Evolutionary conservation across 2,888 invertebrate species (phyloP), one percentile per base, ranked within the genome.

Genomic region (Lasioglossum morio): DNA sequence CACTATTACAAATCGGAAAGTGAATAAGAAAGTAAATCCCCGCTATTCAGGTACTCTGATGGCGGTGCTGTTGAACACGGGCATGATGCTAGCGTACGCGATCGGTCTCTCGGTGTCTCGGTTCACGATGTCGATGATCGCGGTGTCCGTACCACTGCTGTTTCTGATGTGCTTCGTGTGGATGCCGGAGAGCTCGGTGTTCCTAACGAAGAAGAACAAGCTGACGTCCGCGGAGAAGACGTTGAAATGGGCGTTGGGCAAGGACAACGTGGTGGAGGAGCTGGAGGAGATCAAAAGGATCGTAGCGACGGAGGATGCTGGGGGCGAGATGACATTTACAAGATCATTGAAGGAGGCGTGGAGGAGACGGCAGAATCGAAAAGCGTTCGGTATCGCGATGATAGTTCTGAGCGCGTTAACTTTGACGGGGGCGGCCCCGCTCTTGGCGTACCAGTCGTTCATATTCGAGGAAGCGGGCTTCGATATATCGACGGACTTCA

Each of bases 111-210:
- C 85, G 84, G 86, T 90, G 0, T 84, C 88, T 8, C 92, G 94
- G 46, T 92, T 90, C 76, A 88, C 88, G 0, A 92, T 94, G 92
- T 93, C 94, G 0, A 90, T 95, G 89, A 92, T 94, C 34, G 88
- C 92, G 0, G 82, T 94, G 4, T 81, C 77, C 2, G 76, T 94
- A 0, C 95, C 95, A 0, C 16, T 93, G 1, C 40, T 92, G 7
- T 95, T 95, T 77, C 77, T 93, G 19, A 0, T 94, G 8, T 87
- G 91, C 19, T 95, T 95, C 69, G 69, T 93, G 40, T 95, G 95
- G 95, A 86, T 95, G 16, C 95, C 95, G 4, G 95, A 95, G 82
- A 95, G 93, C 57, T 94, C 95, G 0, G 93, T 94, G 3, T 95
- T 93, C 81, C 92, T 95, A 8, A 93, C 93, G 3, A 92, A 92